Evolutionary conservation across 2,888 invertebrate species (phyloP).

Genomic region (Ectemnius lituratus): DNA sequence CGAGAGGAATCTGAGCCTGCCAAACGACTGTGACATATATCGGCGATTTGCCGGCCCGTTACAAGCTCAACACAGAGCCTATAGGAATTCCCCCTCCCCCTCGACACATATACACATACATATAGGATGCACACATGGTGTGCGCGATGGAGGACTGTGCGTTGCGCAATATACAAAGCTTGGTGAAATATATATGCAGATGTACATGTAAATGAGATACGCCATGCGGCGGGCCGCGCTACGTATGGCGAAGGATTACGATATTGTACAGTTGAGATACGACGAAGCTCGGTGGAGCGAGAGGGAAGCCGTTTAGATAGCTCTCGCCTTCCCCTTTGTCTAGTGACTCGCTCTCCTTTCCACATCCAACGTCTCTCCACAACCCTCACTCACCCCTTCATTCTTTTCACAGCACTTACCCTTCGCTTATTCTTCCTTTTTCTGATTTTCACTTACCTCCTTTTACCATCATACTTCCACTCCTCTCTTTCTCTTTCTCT

Average conservation of each 20-base stretch:
- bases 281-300: slow-evolving; percentile 22
- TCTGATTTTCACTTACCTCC: slow-evolving; percentile 14
- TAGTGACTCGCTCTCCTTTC: background rate
- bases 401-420: slow-evolving; percentile 3
- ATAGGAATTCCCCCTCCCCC: too few relatives aligned
- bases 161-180: too few relatives aligned
- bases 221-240: slow-evolving; percentile 57
- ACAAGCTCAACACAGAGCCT: too few relatives aligned
- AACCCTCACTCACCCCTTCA: background rate
- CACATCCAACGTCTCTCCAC: background rate
- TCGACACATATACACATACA: too few relatives aligned
- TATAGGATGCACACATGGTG: too few relatives aligned
- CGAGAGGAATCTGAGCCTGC: too few relatives aligned
- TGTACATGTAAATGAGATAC: slow-evolving; percentile 46
- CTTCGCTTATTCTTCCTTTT: slow-evolving; percentile 21
- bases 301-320: slow-evolving; percentile 43
- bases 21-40: too few relatives aligned
- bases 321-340: slow-evolving; percentile 42
- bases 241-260: slow-evolving; percentile 67
- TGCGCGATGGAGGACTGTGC: too few relatives aligned
- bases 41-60: too few relatives aligned
- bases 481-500: background rate
- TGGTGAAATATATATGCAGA: slow-evolving; percentile 1
- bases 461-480: background rate
- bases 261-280: slow-evolving; percentile 63